Evolutionary conservation across 2,888 invertebrate genomes (phyloP).

Genomic region (Agrotis clavis): DNA sequence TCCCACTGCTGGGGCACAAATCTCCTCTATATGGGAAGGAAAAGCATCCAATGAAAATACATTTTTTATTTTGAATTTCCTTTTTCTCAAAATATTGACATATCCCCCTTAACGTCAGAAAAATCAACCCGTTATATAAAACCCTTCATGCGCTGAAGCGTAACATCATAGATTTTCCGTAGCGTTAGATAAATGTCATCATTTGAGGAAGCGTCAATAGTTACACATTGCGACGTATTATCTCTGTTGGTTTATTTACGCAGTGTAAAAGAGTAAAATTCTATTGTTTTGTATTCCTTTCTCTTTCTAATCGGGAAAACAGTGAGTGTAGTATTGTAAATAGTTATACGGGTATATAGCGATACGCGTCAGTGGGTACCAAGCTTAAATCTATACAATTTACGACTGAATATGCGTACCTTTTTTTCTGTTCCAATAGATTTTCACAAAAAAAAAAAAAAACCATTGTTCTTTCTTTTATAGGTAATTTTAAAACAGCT

Average conservation of each 20-base stretch:
- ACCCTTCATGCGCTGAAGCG: conserved; percentile 19
- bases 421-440: conserved; percentile 25
- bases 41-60: too few relatives aligned
- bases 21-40: too few relatives aligned
- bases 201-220: conserved; percentile 39
- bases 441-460: conserved; percentile 6
- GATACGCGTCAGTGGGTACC: conserved; percentile 42
- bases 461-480: neutral
- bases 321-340: conserved; percentile 27
- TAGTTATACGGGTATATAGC: conserved; percentile 16
- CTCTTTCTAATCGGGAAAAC: conserved; percentile 29
- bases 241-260: conserved; percentile 32
- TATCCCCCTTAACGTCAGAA: conserved; percentile 8
- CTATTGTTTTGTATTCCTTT: conserved; percentile 24
- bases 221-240: conserved; percentile 33
- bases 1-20: too few relatives aligned
- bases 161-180: conserved; percentile 19
- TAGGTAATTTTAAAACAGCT: neutral
- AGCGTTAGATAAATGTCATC: conserved; percentile 25
- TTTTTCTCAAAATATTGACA: conserved; percentile 11
- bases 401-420: conserved; percentile 16
- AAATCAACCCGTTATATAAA: conserved; percentile 32
- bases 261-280: conserved; percentile 16
- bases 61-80: neutral
- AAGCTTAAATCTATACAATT: conserved; percentile 44